Evolutionary conservation across 2,888 invertebrate species (phyloP), one percentile per base, ranked within the genome.

Genomic region (Chloroclysta siterata): DNA sequence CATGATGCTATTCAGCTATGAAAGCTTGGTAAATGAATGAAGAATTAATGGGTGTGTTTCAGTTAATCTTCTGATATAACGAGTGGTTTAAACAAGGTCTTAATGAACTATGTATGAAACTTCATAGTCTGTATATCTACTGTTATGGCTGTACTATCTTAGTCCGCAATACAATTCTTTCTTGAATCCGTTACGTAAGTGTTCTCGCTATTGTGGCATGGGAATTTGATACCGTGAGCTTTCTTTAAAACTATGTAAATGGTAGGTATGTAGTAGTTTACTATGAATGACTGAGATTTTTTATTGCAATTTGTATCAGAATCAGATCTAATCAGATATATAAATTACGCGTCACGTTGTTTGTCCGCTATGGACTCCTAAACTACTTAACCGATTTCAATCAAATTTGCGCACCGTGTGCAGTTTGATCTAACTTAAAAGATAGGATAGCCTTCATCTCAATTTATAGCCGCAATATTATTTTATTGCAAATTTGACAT

Each of bases 181-280:
- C 10, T 15, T 17, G 42, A 36, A 46, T 63, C 69, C 64, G 60
- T 70, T 71, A 67, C 60, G 56, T 67, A 72, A 70, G 58, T 58
- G 51, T 47, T 65, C 73, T 76, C 76, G 75, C 80, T 70, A 84
- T 85, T 87, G 83, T 86, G 72, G 76, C 75, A 80, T 87, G 84
- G 78, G 83, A 86, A 85, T 41, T 55, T 13, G 22, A 41, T 51
- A 60, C 33, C 77, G 66, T 63, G 62, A 71, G 81, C 83, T 87
- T 86, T 85, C 87, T 85, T 83, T 70, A 52, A 57, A 70, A 68
- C 59, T 72, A 66, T 72, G 70, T 72, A 75, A 67, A 70, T 69
- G 51, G 54, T 64, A 60, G 46, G 57, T 57, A 63, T n/a, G 13
- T 50, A 50, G 2, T 33, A 7, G 33, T 6, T 14, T 33, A 44